phyloP scores from a whole-genome alignment of 2,888 invertebrate genomes.

The Scaptomyza cyrtandrae region DNA sequence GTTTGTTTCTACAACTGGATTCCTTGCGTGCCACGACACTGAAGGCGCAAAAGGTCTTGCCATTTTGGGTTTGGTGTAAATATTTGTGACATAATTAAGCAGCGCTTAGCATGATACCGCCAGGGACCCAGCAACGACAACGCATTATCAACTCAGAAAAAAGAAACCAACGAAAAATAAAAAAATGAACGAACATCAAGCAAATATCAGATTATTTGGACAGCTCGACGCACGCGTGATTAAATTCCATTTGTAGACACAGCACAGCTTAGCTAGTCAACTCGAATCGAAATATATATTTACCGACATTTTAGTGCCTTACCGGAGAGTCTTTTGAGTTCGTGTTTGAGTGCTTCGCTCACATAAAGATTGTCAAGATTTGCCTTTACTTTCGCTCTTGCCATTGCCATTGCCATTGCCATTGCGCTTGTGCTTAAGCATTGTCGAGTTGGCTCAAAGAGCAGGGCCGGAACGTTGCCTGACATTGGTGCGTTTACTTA shows the following conservation, averaged over 20 bases:
- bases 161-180: conserved; percentile 11
- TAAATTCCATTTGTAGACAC: conserved; percentile 77
- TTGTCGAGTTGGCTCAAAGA: conserved; percentile 16
- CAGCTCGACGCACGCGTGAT: conserved; percentile 69
- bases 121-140: conserved; percentile 32
- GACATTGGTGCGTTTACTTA: conserved; percentile 63
- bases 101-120: conserved; percentile 55
- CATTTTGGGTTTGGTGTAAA: conserved; percentile 66
- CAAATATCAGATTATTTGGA: conserved; percentile 66
- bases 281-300: conserved; percentile 23
- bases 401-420: conserved; percentile 6
- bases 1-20: conserved; percentile 57
- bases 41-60: conserved; percentile 54
- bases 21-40: conserved; percentile 72
- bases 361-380: conserved; percentile 78
- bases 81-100: conserved; percentile 80
- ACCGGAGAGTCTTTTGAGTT: conserved; percentile 28
- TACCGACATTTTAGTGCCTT: conserved; percentile 61
- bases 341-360: conserved; percentile 63
- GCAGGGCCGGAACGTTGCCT: conserved; percentile 29
- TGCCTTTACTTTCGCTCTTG: conserved; percentile 16
- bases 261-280: conserved; percentile 24
- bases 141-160: conserved; percentile 68
- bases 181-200: conserved; percentile 65
- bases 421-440: background rate